These are phyloP conservation scores for Dynastes tityus DNA, from an alignment of 2,888 invertebrate genomes.

Conservation along the genomic window DNA sequence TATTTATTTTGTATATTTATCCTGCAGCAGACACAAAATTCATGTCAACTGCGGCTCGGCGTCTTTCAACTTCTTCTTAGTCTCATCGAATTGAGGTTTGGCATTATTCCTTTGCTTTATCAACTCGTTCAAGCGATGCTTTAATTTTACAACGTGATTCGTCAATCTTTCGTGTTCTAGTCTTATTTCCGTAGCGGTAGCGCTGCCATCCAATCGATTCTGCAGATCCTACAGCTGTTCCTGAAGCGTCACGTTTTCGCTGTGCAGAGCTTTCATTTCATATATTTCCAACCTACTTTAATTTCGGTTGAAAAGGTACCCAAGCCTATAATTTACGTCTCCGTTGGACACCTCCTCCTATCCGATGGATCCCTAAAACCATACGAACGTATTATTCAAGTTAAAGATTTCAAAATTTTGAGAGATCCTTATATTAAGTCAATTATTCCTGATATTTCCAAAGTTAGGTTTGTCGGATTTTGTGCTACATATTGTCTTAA, in stretches of 20 bases:
- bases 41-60: constrained; percentile 13
- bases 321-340: too few relatives aligned
- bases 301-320: too few relatives aligned
- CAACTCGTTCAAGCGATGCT: constrained; percentile 33
- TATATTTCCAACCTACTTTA: too few relatives aligned
- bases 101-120: constrained; percentile 32
- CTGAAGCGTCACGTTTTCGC: constrained; percentile 21
- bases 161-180: constrained; percentile 10
- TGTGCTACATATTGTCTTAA: too few relatives aligned
- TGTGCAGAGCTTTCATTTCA: constrained; percentile 26
- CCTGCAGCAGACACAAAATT: not conserved
- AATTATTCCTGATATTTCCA: too few relatives aligned
- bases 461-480: too few relatives aligned
- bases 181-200: constrained; percentile 3
- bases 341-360: too few relatives aligned
- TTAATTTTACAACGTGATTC: constrained; percentile 27
- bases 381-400: too few relatives aligned
- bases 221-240: constrained; percentile 18
- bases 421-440: too few relatives aligned
- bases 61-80: constrained; percentile 26
- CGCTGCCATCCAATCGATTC: not conserved
- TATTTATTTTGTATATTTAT: too few relatives aligned
- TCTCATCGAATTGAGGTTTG: constrained; percentile 28
- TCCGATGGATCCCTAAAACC: too few relatives aligned
- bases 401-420: too few relatives aligned